phyloP scores from a whole-genome alignment of 2,797 vertebrate species.

The Falco cherrug region DNA sequence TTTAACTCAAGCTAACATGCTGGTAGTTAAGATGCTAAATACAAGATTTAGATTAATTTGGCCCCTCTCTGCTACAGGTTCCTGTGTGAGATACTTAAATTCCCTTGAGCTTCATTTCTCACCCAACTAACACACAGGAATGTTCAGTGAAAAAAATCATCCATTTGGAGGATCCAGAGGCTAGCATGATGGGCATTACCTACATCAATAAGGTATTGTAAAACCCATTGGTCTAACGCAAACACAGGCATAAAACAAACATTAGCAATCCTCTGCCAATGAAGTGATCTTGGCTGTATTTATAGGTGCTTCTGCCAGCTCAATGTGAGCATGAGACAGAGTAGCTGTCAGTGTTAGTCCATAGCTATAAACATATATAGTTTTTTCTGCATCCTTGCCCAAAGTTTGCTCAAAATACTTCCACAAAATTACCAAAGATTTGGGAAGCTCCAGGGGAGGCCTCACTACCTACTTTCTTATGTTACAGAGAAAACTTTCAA shows the following conservation, averaged over 20 bases:
- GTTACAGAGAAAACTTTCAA: not conserved
- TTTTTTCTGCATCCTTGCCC: not conserved
- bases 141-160: not conserved
- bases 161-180: not conserved
- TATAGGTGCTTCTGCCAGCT: not conserved
- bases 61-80: not conserved
- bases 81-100: not conserved
- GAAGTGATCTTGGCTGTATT: not conserved
- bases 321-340: not conserved
- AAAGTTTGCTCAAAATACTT: not conserved
- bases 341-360: not conserved
- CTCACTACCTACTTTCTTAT: not conserved
- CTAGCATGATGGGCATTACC: accelerated
- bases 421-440: not conserved
- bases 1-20: not conserved
- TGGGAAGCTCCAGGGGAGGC: not conserved
- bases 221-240: not conserved
- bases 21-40: not conserved
- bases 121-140: not conserved
- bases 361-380: not conserved
- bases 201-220: not conserved
- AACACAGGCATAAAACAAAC: not conserved
- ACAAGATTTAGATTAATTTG: not conserved
- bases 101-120: not conserved
- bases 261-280: not conserved